Evolutionary conservation across 2,113 vertebrate genomes (phyloP).

Genomic region (Mellivora capensis): DNA sequence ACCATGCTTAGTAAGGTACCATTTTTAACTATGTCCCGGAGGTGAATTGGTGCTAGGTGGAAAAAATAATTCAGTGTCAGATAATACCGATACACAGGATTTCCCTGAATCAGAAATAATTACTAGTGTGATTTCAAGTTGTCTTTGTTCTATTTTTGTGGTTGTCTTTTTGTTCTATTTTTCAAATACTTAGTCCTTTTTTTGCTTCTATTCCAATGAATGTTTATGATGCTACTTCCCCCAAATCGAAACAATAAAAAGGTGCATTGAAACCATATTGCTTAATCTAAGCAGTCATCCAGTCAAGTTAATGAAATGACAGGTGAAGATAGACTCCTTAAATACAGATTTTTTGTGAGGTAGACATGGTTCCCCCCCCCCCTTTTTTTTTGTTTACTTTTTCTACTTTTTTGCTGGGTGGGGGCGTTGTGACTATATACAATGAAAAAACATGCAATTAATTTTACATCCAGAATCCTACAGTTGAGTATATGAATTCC

Average conservation of each 20-base stretch:
- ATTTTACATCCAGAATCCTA: conserved; percentile 85
- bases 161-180: neutral
- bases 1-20: neutral
- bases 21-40: neutral
- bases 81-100: neutral
- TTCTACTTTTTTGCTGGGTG: neutral
- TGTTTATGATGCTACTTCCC: neutral
- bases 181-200: neutral
- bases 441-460: conserved; percentile 40
- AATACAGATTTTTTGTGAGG: neutral
- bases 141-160: neutral
- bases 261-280: neutral
- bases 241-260: neutral
- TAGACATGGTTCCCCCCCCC: neutral
- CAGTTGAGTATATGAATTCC: conserved; percentile 81
- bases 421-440: neutral
- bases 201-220: neutral
- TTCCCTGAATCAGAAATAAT: neutral
- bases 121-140: neutral
- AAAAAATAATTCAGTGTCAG: neutral
- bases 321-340: neutral
- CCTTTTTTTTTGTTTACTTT: neutral
- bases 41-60: neutral
- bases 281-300: neutral
- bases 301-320: neutral